Evolutionary conservation across 2,888 invertebrate genomes (phyloP).

Genomic region (Himalopsyche japonica): DNA sequence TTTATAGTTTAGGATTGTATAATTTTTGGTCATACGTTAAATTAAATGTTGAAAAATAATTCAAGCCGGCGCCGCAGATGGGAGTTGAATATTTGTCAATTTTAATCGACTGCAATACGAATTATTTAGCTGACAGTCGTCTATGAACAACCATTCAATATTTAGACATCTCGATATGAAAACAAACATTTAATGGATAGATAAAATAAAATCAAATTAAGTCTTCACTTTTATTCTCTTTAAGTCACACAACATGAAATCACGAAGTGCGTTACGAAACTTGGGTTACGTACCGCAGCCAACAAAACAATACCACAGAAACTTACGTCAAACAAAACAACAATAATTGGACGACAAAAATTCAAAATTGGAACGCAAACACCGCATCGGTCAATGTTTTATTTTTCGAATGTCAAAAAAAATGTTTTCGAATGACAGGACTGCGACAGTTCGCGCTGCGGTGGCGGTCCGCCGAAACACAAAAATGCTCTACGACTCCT

Average conservation of each 20-base stretch:
- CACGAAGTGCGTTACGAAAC: background rate
- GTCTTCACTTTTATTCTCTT: background rate
- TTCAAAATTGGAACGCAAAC: background rate
- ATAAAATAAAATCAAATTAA: background rate
- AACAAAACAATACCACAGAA: background rate
- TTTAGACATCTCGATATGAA: background rate
- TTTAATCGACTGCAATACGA: too few species aligned
- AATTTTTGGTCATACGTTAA: too few species aligned
- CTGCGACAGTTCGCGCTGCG: conserved; percentile 44
- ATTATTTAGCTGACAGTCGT: too few species aligned
- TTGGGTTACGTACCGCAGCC: background rate
- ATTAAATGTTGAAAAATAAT: too few species aligned
- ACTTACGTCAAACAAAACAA: background rate
- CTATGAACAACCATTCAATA: too few species aligned
- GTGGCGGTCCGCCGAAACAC: conserved; percentile 43
- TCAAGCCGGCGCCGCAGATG: too few species aligned
- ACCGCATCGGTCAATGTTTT: background rate
- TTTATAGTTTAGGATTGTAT: too few species aligned
- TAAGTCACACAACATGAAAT: background rate
- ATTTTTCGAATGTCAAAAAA: background rate
- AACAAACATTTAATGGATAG: background rate
- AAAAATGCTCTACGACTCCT: conserved; percentile 34
- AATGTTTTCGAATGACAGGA: conserved; percentile 39
- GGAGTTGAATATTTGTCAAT: too few species aligned
- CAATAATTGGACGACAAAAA: background rate